Conservation (phyloP, 2,888 invertebrate genomes). For the Frankliniella fusca region DNA sequence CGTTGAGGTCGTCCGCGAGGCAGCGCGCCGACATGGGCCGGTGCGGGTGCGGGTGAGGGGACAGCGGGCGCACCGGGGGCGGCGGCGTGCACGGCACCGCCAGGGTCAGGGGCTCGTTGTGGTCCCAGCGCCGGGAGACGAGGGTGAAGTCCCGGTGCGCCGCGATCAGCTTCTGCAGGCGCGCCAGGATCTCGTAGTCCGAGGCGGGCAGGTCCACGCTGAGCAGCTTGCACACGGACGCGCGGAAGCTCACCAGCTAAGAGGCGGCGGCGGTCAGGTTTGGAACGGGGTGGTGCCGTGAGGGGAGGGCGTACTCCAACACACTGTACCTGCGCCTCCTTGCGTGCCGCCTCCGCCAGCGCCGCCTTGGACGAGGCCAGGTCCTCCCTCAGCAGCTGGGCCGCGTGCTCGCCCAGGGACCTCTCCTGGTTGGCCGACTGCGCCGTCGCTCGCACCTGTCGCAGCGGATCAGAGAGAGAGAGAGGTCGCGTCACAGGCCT, state of each 20-base stretch:
- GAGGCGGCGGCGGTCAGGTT: neutral
- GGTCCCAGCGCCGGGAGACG: conserved; percentile 63
- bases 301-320: neutral
- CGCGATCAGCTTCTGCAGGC: conserved; percentile 76
- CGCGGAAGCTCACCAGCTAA: conserved; percentile 67
- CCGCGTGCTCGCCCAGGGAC: conserved; percentile 63
- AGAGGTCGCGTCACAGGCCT: neutral
- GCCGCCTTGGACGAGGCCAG: conserved; percentile 68
- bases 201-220: conserved; percentile 68
- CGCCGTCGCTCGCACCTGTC: conserved; percentile 56
- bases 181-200: conserved; percentile 70
- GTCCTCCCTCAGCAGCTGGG: conserved; percentile 70
- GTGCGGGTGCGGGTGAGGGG: conserved; percentile 31
- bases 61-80: conserved; percentile 48
- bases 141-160: conserved; percentile 84
- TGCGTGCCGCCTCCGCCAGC: conserved; percentile 67
- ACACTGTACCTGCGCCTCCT: conserved; percentile 61
- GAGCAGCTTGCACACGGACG: conserved; percentile 67
- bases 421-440: conserved; percentile 68
- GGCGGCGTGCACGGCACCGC: conserved; percentile 49
- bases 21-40: conserved; percentile 46
- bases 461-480: neutral
- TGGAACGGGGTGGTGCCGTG: neutral
- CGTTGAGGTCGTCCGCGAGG: conserved; percentile 62
- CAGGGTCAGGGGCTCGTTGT: conserved; percentile 57